Evolutionary conservation across 1,140 invertebrate genomes (phyloP).

Genomic region (Bombus soroeensis): DNA sequence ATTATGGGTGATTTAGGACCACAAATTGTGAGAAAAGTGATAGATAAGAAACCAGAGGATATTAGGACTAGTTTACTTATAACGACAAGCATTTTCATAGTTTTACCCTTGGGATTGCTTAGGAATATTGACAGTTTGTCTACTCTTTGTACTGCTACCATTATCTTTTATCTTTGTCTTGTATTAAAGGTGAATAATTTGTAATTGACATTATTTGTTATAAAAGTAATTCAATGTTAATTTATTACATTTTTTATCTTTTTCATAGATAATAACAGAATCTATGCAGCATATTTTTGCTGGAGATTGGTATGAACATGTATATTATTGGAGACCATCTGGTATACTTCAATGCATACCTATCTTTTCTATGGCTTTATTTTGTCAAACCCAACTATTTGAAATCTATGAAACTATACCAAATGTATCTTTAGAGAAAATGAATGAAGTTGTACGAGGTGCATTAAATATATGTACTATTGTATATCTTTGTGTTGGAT

Average conservation of each 20-base stretch:
- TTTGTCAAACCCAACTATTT: conserved; percentile 98
- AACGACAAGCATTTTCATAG: conserved; percentile 91
- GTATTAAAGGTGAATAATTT: conserved; percentile 90
- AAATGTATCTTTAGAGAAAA: conserved; percentile 93
- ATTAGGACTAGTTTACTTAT: conserved; percentile 86
- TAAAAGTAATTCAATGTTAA: background rate
- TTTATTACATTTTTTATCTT: background rate
- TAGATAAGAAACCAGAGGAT: conserved; percentile 89
- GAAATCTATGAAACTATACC: conserved; percentile 96
- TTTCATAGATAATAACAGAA: conserved; percentile 88
- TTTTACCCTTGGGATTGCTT: conserved; percentile 95
- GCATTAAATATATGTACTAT: conserved; percentile 95
- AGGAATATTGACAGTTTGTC: conserved; percentile 95
- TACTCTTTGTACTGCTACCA: conserved; percentile 93
- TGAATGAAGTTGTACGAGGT: conserved; percentile 93
- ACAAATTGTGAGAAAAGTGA: conserved; percentile 92
- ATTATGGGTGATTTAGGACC: conserved; percentile 98
- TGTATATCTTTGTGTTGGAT: conserved; percentile 94
- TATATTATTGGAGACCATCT: conserved; percentile 92
- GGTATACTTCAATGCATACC: conserved; percentile 95
- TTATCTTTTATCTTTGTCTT: conserved; percentile 95
- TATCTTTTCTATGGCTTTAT: conserved; percentile 97
- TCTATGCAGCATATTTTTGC: conserved; percentile 88
- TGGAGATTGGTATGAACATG: conserved; percentile 89
- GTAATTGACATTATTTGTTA: conserved; percentile 4